Evolutionary conservation across 2,797 vertebrate genomes (phyloP), one percentile per base, ranked within the genome.

Genomic region (Oryzias dopingdopingensis): DNA sequence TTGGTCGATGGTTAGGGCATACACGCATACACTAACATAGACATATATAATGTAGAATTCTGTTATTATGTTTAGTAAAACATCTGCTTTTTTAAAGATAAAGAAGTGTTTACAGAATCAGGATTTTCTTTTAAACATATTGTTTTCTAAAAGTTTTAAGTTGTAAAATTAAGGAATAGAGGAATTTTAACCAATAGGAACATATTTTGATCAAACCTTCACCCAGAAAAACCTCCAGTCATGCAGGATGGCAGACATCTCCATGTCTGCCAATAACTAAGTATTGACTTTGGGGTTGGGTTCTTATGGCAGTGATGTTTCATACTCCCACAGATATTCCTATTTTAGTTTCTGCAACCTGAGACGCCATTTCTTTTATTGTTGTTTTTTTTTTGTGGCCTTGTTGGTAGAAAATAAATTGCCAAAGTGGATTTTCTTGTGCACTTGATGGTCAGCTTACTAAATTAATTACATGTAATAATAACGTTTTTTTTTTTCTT

Each of bases 251-350:
- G 52, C 17, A 29, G 54, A 74, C 57, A 82, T 83, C 83, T 82
- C 79, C 67, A 26, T 61, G 59, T 70, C 78, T 82, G 67, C 84
- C 67, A 76, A 82, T 81, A 76, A 83, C 60, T 78, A 76, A 76
- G 79, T 86, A 59, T 78, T 67, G 80, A 77, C 77, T 79, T 70
- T 67, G 77, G 86, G 79, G 86, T 88, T 80, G 84, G 79, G 77
- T 85, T 87, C 72, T 88, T 75, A 86, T 81, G 76, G 76, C 71
- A 66, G 76, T 83, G 75, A 77, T 74, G 84, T 89, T 85, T 88
- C 72, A 82, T 83, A 82, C 86, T 87, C 77, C 62, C 83, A 75
- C 75, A 73, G 80, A 82, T 80, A 70, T 80, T 61, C 40, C 77
- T 72, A 80, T 86, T 86, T 84, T 77, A 22, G 55, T 61, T 63